Evolutionary conservation across 2,797 vertebrate genomes (phyloP), one percentile per base, ranked within the genome.

Genomic region (Cirrhinus mrigala): DNA sequence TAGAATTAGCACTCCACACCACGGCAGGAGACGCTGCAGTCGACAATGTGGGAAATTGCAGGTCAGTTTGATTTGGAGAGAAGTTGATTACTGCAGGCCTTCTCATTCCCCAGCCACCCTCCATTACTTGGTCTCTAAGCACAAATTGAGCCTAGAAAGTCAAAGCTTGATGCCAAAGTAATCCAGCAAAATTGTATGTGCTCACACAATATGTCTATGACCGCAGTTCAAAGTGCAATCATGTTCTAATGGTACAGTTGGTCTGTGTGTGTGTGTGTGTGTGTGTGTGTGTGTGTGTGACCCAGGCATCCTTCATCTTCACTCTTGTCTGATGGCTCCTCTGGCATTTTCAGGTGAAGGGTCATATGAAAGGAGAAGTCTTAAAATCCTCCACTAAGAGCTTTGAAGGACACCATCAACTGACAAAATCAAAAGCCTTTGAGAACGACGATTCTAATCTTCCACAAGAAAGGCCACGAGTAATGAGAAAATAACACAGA

Each of bases 1-100:
- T 16, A 46, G 4, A 85, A 46, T 79, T 44, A 29, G 81, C 52
- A 58, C 82, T 87, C 85, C 24, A 33, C 40, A 71, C 14, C 24
- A 71, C 14, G 2, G 52, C 76, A 71, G 76, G 50, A 70, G 15
- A 78, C 52, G 70, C 24, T 44, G 37, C 24, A 78, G 62, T 46
- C 44, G 74, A 78, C 62, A 68, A 64, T 75, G 74, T 78, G n/a
- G 75, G 66, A 85, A 48, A 79, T 37, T 46, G 40, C 52, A 85
- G 24, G 75, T 85, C 52, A 48, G 75, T 50, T 37, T 70, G n/a
- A 91, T 90, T 88, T 85, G 79, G 60, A 71, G 29, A 60, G 75
- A 87, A 82, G 82, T 73, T 76, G 80, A 89, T 86, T 87, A 85
- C 10, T 18, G 69, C 60, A 82, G 81, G 86, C 85, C 86, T 88